Base-by-base conservation (phyloP, 2,797 vertebrate species). In the Balearica regulorum region DNA sequence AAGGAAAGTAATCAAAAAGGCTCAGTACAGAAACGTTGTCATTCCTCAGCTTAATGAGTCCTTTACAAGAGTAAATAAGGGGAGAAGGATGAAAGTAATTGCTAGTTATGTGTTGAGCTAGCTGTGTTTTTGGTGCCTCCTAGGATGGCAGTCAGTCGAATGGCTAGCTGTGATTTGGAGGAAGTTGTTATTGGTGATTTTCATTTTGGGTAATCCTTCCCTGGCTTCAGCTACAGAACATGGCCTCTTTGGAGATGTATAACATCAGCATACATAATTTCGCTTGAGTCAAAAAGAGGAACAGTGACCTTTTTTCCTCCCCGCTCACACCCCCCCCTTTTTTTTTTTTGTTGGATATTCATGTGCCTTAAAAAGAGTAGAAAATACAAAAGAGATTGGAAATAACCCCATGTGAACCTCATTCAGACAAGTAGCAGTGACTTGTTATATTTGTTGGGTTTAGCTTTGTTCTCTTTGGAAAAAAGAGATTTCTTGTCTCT, bases 1-100 rank as follows among this genome's bases (percentile, higher is more conserved):
- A 89, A 96, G 75, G 84, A 95, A 97, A 97, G 95, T 89, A 97
- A 98, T 97, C 96, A 97, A 95, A 97, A 96, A 43, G 87, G 68
- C 70, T 96, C 72, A 80, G 93, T 68, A 72, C 17, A 10, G 94
- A 94, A 87, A 88, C 3, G 1, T 81, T 96, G 95, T 94, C 87
- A 95, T 97, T 95, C 69, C 82, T 96, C 94, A 95, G 82, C 54
- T 90, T 97, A 97, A 97, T 96, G 84, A 97, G 96, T 97, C 87
- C 86, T 89, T 96, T 93, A 92, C 94, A 96, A 96, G 95, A 96
- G 89, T 94, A 97, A 98, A 97, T 97, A 96, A 96, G 89, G 79
- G 41, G 41, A 97, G 83, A 96, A 96, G 87, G 87, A 96, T 94
- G 89, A 97, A 97, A 96, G 91, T 93, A 96, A 97, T 97, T 98